Evolutionary conservation across 1,140 invertebrate species (phyloP), one percentile per base, ranked within the genome.

Genomic region (Atta colombica): DNA sequence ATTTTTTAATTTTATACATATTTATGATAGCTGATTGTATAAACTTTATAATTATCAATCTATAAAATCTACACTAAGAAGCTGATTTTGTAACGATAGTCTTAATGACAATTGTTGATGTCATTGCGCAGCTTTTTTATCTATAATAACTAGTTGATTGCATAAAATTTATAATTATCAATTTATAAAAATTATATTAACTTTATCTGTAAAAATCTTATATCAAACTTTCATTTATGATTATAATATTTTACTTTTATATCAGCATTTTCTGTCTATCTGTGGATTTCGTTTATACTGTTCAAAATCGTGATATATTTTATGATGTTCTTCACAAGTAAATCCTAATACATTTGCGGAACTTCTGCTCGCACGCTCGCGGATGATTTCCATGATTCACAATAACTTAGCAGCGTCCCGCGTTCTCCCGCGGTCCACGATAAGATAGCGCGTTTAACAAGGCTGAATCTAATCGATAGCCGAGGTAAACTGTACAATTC

Each of bases 361-460:
- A 63, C 58, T 51, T 51, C 1, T 18, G 53, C 53, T 84, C 55
- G 55, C 45, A 61, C 14, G 45, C 60, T 21, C 45, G n/a, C 25
- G 39, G 69, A 2, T 51, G 69, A 84, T 75, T 84, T 84, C 69
- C 69, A 45, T 75, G 69, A 84, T 84, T 84, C 69, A 84, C 55
- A 75, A 63, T 74, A 55, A 63, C 55, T 74, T 10, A 10, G 0
- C n/a, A 28, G n/a, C 55, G 55, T 84, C 74, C 8, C 69, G 55
- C 80, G 80, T 31, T 28, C 55, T 51, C 28, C 18, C n/a, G 18
- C 16, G 66, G 21, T 3, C 53, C 28, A 14, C 55, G 80, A 84
- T 84, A 84, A 84, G 80, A 84, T 84, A 84, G 39, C 69, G 39
- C 80, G 28, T 84, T 84, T 84, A 84, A 84, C 80, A 84, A 84